Evolutionary conservation across 2,113 vertebrate species (phyloP).

Genomic region (Atlantisia rogersi): DNA sequence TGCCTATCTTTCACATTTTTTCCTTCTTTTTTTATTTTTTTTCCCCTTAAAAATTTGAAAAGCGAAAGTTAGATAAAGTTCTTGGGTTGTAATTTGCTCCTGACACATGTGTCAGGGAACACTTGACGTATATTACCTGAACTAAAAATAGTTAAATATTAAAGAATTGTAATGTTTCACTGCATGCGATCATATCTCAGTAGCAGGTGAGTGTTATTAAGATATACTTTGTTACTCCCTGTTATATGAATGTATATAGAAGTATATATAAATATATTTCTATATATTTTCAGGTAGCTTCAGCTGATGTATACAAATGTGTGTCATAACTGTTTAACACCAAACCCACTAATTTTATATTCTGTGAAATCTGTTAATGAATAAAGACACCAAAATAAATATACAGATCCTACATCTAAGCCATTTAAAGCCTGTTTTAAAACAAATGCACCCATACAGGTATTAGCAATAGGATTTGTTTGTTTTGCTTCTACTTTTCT

Average conservation of each 20-base stretch:
- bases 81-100: background rate
- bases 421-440: background rate
- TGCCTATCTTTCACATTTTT: accelerated
- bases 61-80: background rate
- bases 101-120: background rate
- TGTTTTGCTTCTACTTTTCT: background rate
- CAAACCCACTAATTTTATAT: background rate
- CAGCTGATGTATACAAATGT: background rate
- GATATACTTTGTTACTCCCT: background rate
- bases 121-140: background rate
- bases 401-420: background rate
- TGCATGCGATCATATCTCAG: accelerated
- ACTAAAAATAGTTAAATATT: background rate
- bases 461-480: background rate
- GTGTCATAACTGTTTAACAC: background rate
- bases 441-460: background rate
- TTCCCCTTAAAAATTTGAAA: background rate
- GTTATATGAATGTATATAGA: accelerated
- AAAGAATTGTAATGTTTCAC: background rate
- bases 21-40: background rate
- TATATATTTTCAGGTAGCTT: background rate
- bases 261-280: background rate
- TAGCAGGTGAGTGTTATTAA: background rate
- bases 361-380: background rate
- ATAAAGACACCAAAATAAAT: background rate